Evolutionary conservation across 2,888 invertebrate genomes (phyloP).

Genomic region (Tetheella fluctuosa): DNA sequence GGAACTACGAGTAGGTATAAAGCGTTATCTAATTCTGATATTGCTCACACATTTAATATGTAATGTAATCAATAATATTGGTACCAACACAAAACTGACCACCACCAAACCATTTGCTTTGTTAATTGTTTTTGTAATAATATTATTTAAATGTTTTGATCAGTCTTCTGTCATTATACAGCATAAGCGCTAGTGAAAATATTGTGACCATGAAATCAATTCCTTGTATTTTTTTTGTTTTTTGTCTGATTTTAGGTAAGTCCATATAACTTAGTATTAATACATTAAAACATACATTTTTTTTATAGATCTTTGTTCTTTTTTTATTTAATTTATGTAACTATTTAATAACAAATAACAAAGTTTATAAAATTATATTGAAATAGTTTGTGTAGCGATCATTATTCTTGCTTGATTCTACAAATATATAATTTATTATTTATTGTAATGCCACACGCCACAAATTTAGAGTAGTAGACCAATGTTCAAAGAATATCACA

Average conservation of each 20-base stretch:
- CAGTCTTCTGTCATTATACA: neutral
- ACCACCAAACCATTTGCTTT: neutral
- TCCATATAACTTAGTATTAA: neutral
- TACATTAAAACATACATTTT: too few species aligned
- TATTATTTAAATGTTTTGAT: neutral
- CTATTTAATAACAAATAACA: too few species aligned
- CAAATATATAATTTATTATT: too few species aligned
- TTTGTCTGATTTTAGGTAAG: neutral
- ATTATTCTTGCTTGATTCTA: too few species aligned
- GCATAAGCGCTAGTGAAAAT: neutral
- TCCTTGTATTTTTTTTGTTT: neutral
- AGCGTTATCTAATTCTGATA: slow-evolving; percentile 5
- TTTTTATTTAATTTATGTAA: too few species aligned
- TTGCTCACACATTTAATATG: neutral
- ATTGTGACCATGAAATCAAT: neutral
- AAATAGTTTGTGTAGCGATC: too few species aligned
- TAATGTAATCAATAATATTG: neutral
- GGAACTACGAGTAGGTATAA: too few species aligned
- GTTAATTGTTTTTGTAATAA: neutral
- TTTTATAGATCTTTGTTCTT: too few species aligned
- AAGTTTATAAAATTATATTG: too few species aligned
- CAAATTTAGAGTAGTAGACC: too few species aligned
- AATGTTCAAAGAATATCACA: too few species aligned
- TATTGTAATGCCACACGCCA: too few species aligned
- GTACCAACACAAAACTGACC: neutral